Evolutionary conservation across 2,113 vertebrate genomes (phyloP), one percentile per base, ranked within the genome.

Genomic region (Fulmarus glacialis): DNA sequence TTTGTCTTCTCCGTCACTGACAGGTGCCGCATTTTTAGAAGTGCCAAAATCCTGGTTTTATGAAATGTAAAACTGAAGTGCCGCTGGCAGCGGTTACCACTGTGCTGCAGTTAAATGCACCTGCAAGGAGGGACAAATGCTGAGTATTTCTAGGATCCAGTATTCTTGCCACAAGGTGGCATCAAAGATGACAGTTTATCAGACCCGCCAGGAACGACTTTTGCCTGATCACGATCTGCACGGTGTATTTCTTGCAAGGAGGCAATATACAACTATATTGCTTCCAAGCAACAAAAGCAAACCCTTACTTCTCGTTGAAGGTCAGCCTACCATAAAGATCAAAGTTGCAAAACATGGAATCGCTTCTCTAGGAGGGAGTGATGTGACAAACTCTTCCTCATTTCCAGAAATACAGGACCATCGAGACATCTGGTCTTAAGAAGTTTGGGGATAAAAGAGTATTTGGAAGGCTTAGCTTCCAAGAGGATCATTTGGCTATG

Each of bases 81-180:
- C 59, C 70, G 40, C 66, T 71, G 80, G 52, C 50, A 66, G 30
- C 6, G 4, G 19, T 58, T 87, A 34, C 29, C 15, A 3, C 50
- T 11, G 42, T 60, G 36, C 56, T 87, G 64, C 78, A 47, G 22
- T 15, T 30, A 62, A 58, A 5, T 14, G 36, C 63, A 50, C 63
- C 93, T 87, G 48, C 62, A 29, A 73, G 53, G 42, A 82, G 22
- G 23, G 9, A 16, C 5, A 48, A 56, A 71, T 17, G 36, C 47
- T 5, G 53, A 40, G 7, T 5, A 8, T 45, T 75, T 72, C 40
- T 52, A 36, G 12, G 45, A 68, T 74, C 47, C 32, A 26, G 18
- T 55, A 17, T 30, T 82, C 81, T 75, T 71, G 50, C 95, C 93
- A 94, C 90, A 50, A 96, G 93, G 86, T 90, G 95, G 89, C 86